phyloP scores from a whole-genome alignment of 2,113 vertebrate genomes.

The Centropus unirufus region DNA sequence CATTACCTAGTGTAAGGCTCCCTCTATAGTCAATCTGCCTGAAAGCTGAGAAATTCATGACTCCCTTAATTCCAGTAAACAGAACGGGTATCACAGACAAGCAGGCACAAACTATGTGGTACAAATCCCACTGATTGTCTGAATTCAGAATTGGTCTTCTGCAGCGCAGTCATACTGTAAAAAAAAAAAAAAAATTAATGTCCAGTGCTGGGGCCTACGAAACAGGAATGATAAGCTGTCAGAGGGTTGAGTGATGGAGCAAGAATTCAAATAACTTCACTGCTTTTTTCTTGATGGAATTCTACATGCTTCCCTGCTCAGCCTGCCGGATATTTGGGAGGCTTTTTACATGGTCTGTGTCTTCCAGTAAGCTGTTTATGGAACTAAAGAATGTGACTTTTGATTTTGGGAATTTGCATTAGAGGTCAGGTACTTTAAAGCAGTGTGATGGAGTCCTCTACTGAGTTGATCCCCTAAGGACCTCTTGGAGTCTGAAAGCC shows the following conservation, averaged over 20 bases:
- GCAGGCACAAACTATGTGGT: neutral
- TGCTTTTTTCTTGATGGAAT: neutral
- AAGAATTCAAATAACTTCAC: neutral
- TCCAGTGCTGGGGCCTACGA: rapidly evolving
- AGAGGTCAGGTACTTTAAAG: neutral
- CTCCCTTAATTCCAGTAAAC: neutral
- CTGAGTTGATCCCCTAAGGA: neutral
- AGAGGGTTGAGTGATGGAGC: neutral
- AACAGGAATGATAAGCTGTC: neutral
- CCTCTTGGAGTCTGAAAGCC: neutral
- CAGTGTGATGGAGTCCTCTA: neutral
- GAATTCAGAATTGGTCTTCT: neutral
- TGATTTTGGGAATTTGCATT: neutral
- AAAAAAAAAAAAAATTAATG: neutral
- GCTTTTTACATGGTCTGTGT: neutral
- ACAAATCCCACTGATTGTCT: neutral
- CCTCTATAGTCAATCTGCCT: neutral
- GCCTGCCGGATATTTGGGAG: neutral
- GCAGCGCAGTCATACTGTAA: neutral
- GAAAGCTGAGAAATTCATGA: neutral
- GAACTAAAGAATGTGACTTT: neutral
- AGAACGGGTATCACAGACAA: neutral
- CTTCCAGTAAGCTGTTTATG: neutral
- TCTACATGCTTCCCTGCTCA: neutral
- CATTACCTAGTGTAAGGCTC: neutral